Conservation (phyloP, 2,113 vertebrate species). For the Neopipo cinnamomea region DNA sequence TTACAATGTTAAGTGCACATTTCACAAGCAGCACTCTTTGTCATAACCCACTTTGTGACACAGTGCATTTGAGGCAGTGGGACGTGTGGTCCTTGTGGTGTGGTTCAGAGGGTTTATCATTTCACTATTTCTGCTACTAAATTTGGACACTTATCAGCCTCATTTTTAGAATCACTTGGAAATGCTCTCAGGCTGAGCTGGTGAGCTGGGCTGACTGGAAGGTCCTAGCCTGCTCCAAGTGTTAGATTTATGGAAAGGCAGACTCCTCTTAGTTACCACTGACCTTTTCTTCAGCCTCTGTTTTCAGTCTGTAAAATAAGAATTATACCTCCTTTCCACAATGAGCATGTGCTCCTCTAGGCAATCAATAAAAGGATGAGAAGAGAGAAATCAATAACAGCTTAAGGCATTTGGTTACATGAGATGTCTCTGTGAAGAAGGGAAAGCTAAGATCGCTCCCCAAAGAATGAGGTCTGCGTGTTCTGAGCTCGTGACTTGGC, state of each 20-base stretch:
- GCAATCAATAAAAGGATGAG: constrained; percentile 14
- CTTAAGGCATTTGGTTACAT: not conserved
- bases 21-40: not conserved
- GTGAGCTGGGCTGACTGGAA: not conserved
- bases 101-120: not conserved
- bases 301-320: constrained; percentile 17
- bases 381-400: constrained; percentile 34
- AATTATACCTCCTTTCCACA: not conserved
- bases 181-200: not conserved
- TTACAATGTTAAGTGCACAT: not conserved
- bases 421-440: not conserved
- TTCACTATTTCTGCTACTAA: not conserved
- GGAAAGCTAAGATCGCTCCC: not conserved
- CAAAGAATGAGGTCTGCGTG: not conserved
- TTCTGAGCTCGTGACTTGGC: not conserved
- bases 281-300: constrained; percentile 1
- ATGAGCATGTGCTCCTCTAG: not conserved
- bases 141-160: not conserved
- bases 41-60: not conserved
- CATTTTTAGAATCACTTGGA: not conserved
- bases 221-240: not conserved
- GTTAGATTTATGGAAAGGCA: not conserved
- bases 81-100: not conserved
- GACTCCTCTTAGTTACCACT: not conserved
- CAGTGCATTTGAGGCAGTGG: not conserved